These are phyloP conservation scores for honey bee (Apis mellifera) DNA, from an alignment of 1,140 invertebrate species.

Conservation along the genomic window Amel_HAv3.1 CM009945.2:3667001-3667500, in stretches of 20 bases:
- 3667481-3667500: too few relatives aligned
- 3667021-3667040: not conserved
- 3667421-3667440: too few relatives aligned
- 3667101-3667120: conserved; percentile 38
- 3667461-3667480: too few relatives aligned
- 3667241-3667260: conserved; percentile 77
- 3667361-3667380: not conserved
- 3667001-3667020: too few relatives aligned
- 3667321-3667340: not conserved
- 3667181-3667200: conserved; percentile 44
- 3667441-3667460: too few relatives aligned
- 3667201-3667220: conserved; percentile 18
- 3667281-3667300: conserved; percentile 55
- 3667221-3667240: conserved; percentile 50
- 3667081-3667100: not conserved
- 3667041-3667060: not conserved
- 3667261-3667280: conserved; percentile 52
- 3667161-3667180: conserved; percentile 36
- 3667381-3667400: not conserved
- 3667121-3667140: conserved; percentile 27
- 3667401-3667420: not conserved
- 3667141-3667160: conserved; percentile 25
- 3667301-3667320: conserved; percentile 1
- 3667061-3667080: not conserved
- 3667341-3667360: not conserved